Percentiles rank a stretch among this genome's conserved stretches.
phyloP scores from a whole-genome alignment of 1,140 invertebrate species.

The Carcinoscorpius rotundicauda region DNA sequence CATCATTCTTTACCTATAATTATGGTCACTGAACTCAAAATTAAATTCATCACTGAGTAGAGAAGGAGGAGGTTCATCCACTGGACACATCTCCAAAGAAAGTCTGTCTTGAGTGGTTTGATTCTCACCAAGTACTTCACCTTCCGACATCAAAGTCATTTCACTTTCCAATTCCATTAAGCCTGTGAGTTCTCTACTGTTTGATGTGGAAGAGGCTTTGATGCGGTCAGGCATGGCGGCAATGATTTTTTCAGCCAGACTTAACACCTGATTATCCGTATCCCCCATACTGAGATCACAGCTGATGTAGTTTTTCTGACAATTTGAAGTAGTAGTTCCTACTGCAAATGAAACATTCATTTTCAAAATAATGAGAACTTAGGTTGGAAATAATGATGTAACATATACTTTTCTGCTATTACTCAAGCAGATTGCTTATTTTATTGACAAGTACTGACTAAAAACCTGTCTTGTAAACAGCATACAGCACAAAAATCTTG shows the following conservation, averaged over 20 bases:
- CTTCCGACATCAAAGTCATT: background rate
- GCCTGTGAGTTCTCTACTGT: too few species aligned
- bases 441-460: too few species aligned
- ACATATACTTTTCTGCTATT: too few species aligned
- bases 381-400: too few species aligned
- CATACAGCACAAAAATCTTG: too few species aligned
- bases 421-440: too few species aligned
- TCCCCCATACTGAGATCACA: constrained; percentile 24
- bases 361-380: too few species aligned
- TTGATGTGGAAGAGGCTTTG: constrained; percentile 47
- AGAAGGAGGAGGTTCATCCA: constrained; percentile 18
- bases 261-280: constrained; percentile 65
- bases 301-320: constrained; percentile 25
- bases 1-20: constrained; percentile 45
- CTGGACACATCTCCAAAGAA: constrained; percentile 19
- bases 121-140: background rate
- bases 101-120: background rate
- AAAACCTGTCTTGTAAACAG: too few species aligned
- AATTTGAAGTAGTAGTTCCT: constrained; percentile 4
- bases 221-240: constrained; percentile 93
- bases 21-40: constrained; percentile 65
- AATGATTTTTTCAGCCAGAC: constrained; percentile 92
- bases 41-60: constrained; percentile 47
- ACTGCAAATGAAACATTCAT: too few species aligned
- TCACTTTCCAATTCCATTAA: constrained; percentile 1